Percentiles rank a stretch among this genome's conserved stretches.
phyloP scores from a whole-genome alignment of 1,140 invertebrate species.

The Solenopsis fugax region DNA sequence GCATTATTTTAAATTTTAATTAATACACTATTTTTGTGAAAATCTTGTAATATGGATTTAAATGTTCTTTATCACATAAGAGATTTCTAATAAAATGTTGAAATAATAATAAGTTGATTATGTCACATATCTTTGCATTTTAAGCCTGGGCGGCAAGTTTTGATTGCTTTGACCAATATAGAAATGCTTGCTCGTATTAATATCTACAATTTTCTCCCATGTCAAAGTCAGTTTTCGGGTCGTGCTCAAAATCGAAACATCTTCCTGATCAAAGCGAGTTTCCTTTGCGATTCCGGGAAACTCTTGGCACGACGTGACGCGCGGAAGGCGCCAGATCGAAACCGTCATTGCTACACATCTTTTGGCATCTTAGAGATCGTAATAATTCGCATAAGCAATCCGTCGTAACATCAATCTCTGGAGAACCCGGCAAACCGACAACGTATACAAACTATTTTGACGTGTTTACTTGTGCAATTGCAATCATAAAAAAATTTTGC shows the following conservation, averaged over 20 bases:
- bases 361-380: slow-evolving; percentile 12
- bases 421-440: not conserved
- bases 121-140: slow-evolving; percentile 3
- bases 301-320: slow-evolving; percentile 64
- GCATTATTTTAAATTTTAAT: slow-evolving; percentile 3
- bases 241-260: slow-evolving; percentile 65
- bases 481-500: not conserved
- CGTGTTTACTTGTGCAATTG: not conserved
- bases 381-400: slow-evolving; percentile 20
- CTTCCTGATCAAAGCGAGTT: slow-evolving; percentile 66
- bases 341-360: not conserved
- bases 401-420: slow-evolving; percentile 6
- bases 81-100: not conserved
- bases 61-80: not conserved
- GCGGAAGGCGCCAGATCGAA: slow-evolving; percentile 24
- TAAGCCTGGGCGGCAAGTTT: not conserved
- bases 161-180: not conserved
- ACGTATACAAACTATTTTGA: not conserved
- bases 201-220: slow-evolving; percentile 23
- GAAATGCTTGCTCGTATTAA: slow-evolving; percentile 51
- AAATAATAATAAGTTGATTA: not conserved
- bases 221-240: slow-evolving; percentile 43
- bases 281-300: slow-evolving; percentile 61
- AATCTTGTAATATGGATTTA: not conserved
- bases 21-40: not conserved